These are phyloP conservation scores for Heliconius aoede DNA, from an alignment of 2,888 invertebrate species.

Conservation along the genomic window DNA sequence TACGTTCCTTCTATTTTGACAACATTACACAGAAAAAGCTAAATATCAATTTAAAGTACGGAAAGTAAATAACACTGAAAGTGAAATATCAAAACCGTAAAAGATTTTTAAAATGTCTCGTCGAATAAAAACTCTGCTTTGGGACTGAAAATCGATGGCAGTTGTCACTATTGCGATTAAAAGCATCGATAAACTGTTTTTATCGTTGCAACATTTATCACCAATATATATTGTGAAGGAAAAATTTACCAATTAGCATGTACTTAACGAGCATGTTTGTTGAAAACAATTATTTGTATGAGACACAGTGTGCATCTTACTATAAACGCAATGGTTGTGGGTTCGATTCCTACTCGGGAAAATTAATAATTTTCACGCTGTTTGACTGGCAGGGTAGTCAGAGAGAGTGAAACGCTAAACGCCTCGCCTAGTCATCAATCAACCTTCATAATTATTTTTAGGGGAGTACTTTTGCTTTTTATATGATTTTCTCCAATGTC, in stretches of 20 bases:
- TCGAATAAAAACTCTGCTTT: not conserved
- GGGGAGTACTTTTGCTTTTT: too few relatives aligned
- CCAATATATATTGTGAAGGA: slow-evolving; percentile 11
- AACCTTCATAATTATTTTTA: too few relatives aligned
- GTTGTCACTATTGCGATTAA: slow-evolving; percentile 39
- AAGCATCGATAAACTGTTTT: slow-evolving; percentile 42
- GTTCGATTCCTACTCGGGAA: too few relatives aligned
- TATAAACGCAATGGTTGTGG: too few relatives aligned
- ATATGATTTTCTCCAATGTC: too few relatives aligned
- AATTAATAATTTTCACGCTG: too few relatives aligned
- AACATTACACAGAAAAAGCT: not conserved
- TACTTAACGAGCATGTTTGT: too few relatives aligned
- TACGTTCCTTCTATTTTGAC: not conserved
- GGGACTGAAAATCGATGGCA: slow-evolving; percentile 31
- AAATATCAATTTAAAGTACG: not conserved
- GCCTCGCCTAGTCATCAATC: too few relatives aligned
- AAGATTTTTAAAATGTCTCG: not conserved
- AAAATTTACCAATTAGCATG: not conserved
- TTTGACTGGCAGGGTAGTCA: too few relatives aligned
- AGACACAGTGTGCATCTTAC: too few relatives aligned
- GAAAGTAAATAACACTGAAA: not conserved
- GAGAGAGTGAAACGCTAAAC: too few relatives aligned
- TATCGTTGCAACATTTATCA: slow-evolving; percentile 34
- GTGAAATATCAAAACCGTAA: not conserved
- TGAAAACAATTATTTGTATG: not conserved